Base-by-base conservation (phyloP, 2,797 vertebrate genomes). In the Scleropages formosus region DNA sequence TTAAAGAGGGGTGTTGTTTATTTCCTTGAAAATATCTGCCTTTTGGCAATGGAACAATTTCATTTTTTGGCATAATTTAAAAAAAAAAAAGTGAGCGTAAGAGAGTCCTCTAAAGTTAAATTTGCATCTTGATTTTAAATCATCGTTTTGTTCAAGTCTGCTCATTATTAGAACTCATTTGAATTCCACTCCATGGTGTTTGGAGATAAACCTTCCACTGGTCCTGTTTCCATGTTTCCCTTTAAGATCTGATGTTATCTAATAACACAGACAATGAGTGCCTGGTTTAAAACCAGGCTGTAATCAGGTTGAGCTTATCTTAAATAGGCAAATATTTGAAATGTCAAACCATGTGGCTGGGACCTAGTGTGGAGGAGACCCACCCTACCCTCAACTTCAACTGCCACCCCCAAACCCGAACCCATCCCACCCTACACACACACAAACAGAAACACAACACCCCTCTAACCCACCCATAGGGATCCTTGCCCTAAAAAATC, bases 311-410 rank as follows among this genome's bases (percentile, higher is more conserved):
- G n/a, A 72, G 71, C 71, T 77, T 77, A 77, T 77, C 71, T 68
- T 26, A 77, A 77, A 26, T 67, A n/a, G 76, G 58, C 31, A 67
- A 74, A 77, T 73, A 77, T 74, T 77, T 74, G 63, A 74, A 60
- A 58, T 73, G 61, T 77, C 62, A 56, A 76, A 26, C 66, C 58
- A 51, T 69, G 74, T 75, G 46, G n/a, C 46, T 46, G 15, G 13
- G 22, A 18, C 61, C 8, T 44, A 9, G 31, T 64, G 62, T 64
- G 9, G 22, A 62, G 64, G 6, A 66, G 8, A 46, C 15, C 12
- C 18, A 47, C 31, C 65, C 1, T 8, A 39, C 63, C 4, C 44
- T 46, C 20, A 18, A 67, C 20, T 39, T 46, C 20, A 62, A 18
- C 22, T n/a, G 11, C 22, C 13, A 24, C n/a, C 60, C 22, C 22